Percentiles rank a stretch among this genome's conserved stretches.
These are phyloP conservation scores for Eupelmus urozonus DNA, from an alignment of 2,888 invertebrate genomes.

Conservation along the genomic window DNA sequence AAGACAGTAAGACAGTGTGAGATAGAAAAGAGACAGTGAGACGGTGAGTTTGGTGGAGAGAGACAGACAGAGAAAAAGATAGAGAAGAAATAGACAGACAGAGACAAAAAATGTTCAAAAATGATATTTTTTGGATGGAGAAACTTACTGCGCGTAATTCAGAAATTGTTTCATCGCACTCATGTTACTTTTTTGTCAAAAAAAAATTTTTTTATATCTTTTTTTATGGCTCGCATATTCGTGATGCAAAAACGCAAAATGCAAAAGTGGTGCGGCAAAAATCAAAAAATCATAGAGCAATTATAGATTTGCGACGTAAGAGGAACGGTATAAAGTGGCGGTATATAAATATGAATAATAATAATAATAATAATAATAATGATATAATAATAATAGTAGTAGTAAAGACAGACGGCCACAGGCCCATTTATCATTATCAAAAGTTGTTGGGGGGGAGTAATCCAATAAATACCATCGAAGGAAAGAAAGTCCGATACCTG, in stretches of 20 bases:
- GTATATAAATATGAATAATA: constrained; percentile 45
- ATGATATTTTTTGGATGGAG: constrained; percentile 78
- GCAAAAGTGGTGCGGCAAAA: constrained; percentile 74
- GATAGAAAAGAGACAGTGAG: constrained; percentile 35
- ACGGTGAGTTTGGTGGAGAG: constrained; percentile 14
- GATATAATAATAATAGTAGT: constrained; percentile 49
- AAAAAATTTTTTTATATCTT: constrained; percentile 43
- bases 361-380: constrained; percentile 50
- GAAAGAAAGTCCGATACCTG: constrained; percentile 77
- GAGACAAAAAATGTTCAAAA: constrained; percentile 68
- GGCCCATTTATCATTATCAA: constrained; percentile 48
- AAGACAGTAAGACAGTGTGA: constrained; percentile 4
- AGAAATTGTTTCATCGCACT: constrained; percentile 61
- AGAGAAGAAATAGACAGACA: constrained; percentile 65
- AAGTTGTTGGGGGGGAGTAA: constrained; percentile 70
- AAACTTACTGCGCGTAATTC: constrained; percentile 71
- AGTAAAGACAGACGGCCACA: constrained; percentile 7
- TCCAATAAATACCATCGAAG: constrained; percentile 78
- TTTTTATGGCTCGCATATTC: constrained; percentile 19
- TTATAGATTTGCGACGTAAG: constrained; percentile 59
- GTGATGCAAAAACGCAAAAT: constrained; percentile 74
- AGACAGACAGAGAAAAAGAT: constrained; percentile 33
- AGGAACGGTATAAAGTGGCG: constrained; percentile 46
- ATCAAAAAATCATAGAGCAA: constrained; percentile 65
- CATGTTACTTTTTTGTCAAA: constrained; percentile 57